Base-by-base conservation (phyloP, 2,888 invertebrate genomes). In the Deilephila elpenor region DNA sequence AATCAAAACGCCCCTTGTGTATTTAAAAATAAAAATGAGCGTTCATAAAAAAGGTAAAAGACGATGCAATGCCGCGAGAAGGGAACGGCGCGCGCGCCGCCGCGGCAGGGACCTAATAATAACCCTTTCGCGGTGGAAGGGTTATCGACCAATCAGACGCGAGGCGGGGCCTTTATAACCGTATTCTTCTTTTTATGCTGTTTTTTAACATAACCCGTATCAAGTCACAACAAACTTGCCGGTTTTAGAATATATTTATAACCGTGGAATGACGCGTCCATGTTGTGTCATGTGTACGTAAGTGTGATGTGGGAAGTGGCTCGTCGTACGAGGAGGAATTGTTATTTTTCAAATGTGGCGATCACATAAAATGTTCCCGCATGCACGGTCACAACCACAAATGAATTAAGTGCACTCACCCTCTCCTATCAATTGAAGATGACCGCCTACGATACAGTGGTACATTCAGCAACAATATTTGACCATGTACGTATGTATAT, bases 111-210 rank as follows among this genome's bases (percentile, higher is more conserved):
- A 84, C 82, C 88, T 92, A 93, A 89, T 93, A 93, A 93, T 94
- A 94, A 94, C 94, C 93, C 94, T 93, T 94, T 93, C 87, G 82
- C 80, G 75, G 80, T 81, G 85, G 88, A 91, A 92, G 91, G 93
- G 93, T 90, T 92, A 88, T 72, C 91, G 85, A 80, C 95, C 94
- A 95, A 94, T 94, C 86, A 80, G 80, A 81, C 74, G 82, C 75
- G 84, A 90, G 94, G 94, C 93, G 95, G 91, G 86, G 93, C 91
- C 78, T 77, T 77, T 77, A 77, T 79, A 62, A 78, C 70, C 74
- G 60, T 75, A 77, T 75, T 74, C 70, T 59, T 51, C 72, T 82
- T 83, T 88, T 83, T 84, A 78, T 64, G 59, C 20, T 20, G 67
- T 51, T 67, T 67, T 64, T 67, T 67, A 67, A 67, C 73, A 59